Evolutionary conservation across 2,888 invertebrate species (phyloP).

Genomic region (Himalopsyche kuldschensis): DNA sequence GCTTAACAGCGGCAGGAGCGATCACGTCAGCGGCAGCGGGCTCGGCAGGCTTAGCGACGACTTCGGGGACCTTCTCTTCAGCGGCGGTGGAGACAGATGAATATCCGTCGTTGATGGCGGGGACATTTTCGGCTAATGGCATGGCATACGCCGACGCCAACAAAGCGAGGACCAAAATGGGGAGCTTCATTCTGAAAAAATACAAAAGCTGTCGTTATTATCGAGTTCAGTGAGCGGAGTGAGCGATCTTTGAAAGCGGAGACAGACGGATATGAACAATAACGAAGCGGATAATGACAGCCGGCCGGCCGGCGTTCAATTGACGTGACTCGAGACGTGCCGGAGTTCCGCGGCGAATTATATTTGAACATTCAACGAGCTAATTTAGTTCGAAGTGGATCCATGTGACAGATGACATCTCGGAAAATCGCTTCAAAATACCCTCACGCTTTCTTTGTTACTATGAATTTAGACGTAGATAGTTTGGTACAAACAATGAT

Average conservation of each 20-base stretch:
- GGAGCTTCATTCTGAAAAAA: conserved; percentile 65
- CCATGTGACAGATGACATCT: neutral
- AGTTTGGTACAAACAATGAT: too few species aligned
- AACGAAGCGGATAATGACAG: conserved; percentile 28
- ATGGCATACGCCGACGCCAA: conserved; percentile 56
- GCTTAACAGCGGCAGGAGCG: conserved; percentile 42
- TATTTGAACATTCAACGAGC: conserved; percentile 17
- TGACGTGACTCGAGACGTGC: conserved; percentile 20
- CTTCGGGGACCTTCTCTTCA: conserved; percentile 41
- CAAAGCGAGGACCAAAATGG: conserved; percentile 63
- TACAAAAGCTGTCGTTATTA: conserved; percentile 18
- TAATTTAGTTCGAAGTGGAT: conserved; percentile 20
- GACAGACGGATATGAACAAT: conserved; percentile 37
- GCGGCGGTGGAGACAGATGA: conserved; percentile 28
- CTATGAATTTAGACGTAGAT: too few species aligned
- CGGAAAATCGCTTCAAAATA: neutral
- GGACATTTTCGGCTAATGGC: conserved; percentile 45
- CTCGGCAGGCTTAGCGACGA: conserved; percentile 44
- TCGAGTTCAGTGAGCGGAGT: conserved; percentile 6
- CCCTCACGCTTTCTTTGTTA: neutral
- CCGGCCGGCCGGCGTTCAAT: conserved; percentile 36
- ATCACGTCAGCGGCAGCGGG: conserved; percentile 41
- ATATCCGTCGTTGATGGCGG: conserved; percentile 30
- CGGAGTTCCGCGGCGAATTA: conserved; percentile 7
- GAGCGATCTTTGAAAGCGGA: neutral